Percentiles rank a stretch among this genome's conserved stretches.
Evolutionary conservation across 2,113 vertebrate species (phyloP).

Genomic region (Myotis yumanensis): DNA sequence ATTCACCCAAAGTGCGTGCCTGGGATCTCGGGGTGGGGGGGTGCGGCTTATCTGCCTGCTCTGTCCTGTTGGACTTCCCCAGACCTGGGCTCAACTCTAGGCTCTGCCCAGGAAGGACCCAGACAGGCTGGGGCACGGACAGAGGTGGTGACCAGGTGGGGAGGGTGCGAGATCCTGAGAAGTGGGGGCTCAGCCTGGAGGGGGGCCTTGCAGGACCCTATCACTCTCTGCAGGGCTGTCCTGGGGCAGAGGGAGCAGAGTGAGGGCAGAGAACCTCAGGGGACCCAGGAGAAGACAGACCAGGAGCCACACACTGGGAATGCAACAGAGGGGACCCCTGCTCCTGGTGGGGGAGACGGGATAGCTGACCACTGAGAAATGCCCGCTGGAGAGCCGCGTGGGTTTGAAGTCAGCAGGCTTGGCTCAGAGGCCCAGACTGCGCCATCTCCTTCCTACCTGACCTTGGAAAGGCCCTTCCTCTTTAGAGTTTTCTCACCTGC

Average conservation of each 20-base stretch:
- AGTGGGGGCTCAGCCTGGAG: background rate
- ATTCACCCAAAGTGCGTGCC: too few species aligned
- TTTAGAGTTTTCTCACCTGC: background rate
- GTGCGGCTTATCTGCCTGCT: background rate
- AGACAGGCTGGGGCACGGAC: too few species aligned
- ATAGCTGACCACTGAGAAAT: background rate
- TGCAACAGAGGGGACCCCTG: background rate
- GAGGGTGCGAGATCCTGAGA: too few species aligned
- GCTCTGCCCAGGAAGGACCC: background rate
- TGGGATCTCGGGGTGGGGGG: accelerated
- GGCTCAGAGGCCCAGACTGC: background rate
- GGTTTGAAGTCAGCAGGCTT: background rate
- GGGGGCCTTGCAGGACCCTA: background rate
- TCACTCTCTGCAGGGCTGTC: background rate
- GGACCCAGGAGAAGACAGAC: background rate
- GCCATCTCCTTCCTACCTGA: background rate
- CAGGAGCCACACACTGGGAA: background rate
- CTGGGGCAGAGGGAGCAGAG: background rate
- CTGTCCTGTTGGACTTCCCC: background rate
- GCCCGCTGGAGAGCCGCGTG: accelerated
- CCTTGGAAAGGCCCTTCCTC: background rate
- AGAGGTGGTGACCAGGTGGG: background rate
- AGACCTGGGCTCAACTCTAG: background rate
- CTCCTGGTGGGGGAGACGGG: too few species aligned
- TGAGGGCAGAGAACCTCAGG: background rate